Conservation (phyloP, 2,113 vertebrate species). For the Balaenoptera acutorostrata region DNA sequence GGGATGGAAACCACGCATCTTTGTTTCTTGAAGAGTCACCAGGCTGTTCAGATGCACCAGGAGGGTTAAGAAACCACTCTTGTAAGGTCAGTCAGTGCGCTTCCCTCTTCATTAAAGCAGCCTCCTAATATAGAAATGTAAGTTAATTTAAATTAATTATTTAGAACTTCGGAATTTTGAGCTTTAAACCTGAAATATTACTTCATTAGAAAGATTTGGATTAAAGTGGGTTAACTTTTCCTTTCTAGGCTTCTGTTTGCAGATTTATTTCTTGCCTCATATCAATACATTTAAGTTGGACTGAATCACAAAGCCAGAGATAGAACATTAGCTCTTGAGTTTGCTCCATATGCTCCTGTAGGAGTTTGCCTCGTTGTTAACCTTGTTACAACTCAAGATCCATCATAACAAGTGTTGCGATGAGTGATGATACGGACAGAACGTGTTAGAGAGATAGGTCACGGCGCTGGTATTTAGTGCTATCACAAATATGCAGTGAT, state of each 20-base stretch:
- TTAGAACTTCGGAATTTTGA: not conserved
- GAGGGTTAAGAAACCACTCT: not conserved
- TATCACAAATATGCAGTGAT: not conserved
- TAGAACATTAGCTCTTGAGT: not conserved
- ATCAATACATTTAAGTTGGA: not conserved
- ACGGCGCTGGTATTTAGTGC: not conserved
- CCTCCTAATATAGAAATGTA: not conserved
- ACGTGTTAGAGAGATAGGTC: not conserved
- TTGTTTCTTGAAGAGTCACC: not conserved
- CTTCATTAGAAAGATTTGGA: not conserved
- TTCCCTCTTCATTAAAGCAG: not conserved
- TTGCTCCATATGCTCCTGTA: not conserved
- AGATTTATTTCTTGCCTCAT: not conserved
- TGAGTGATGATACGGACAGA: not conserved
- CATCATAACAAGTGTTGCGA: not conserved
- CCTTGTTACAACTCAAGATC: constrained; percentile 35
- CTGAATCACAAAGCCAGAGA: constrained; percentile 44
- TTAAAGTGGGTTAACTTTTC: not conserved
- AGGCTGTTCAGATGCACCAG: not conserved
- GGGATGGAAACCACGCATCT: not conserved
- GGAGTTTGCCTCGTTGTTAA: not conserved
- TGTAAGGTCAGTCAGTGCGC: not conserved
- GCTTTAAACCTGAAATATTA: not conserved
- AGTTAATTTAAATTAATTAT: not conserved
- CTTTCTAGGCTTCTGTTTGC: not conserved